phyloP scores from a whole-genome alignment of 2,797 vertebrate species.

The Dallia pectoralis region DNA sequence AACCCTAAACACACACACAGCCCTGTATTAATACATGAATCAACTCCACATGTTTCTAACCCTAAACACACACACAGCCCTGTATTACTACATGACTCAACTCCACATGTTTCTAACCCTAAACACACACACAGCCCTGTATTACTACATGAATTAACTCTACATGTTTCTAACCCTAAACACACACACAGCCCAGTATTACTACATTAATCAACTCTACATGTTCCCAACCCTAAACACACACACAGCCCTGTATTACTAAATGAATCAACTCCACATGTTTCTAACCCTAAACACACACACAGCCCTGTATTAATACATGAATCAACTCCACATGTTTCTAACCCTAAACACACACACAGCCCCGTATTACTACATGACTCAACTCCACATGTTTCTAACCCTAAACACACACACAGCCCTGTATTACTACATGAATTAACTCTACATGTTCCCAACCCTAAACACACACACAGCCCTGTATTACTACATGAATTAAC shows the following conservation, averaged over 20 bases:
- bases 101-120: not conserved
- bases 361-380: not conserved
- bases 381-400: not conserved
- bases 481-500: too few relatives aligned
- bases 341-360: conserved; percentile 21
- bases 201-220: too few relatives aligned
- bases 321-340: not conserved
- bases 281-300: conserved; percentile 1
- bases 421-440: too few relatives aligned
- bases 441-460: not conserved
- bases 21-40: too few relatives aligned
- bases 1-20: conserved; percentile 25
- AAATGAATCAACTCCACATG: not conserved
- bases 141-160: too few relatives aligned
- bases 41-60: not conserved
- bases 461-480: conserved; percentile 22
- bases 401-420: conserved; percentile 23
- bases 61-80: conserved; percentile 23
- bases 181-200: conserved; percentile 18
- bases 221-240: not conserved
- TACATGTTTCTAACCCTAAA: not conserved
- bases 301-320: conserved; percentile 11
- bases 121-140: conserved; percentile 21
- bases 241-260: conserved; percentile 19
- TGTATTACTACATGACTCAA: too few relatives aligned